A percentile compares a stretch with the other conserved stretches of the same genome.
Evolutionary conservation across 1,140 invertebrate species (phyloP).

Genomic region (Drosophila pallidifrons): DNA sequence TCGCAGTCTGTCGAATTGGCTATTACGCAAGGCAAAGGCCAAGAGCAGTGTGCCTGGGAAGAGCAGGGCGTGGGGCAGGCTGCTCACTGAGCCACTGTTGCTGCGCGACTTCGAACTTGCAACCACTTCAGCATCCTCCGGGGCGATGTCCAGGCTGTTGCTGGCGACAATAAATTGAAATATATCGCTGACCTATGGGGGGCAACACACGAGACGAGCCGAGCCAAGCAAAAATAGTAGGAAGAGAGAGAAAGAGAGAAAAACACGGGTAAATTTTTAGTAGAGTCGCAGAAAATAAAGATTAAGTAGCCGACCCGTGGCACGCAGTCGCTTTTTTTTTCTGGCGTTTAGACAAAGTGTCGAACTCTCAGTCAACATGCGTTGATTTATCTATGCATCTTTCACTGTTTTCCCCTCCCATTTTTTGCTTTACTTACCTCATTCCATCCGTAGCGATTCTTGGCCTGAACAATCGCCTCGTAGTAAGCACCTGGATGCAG

Average conservation of each 20-base stretch:
- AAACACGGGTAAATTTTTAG: slow-evolving; percentile 27
- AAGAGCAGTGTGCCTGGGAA: slow-evolving; percentile 53
- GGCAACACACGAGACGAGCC: background rate
- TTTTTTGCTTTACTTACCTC: slow-evolving; percentile 85
- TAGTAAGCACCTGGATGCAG: slow-evolving; percentile 88
- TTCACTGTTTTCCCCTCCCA: background rate
- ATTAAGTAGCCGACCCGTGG: slow-evolving; percentile 56
- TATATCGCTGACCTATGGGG: slow-evolving; percentile 87
- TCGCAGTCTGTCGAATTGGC: slow-evolving; percentile 62
- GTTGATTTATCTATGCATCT: slow-evolving; percentile 57
- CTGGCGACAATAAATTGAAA: slow-evolving; percentile 88
- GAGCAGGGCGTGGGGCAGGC: slow-evolving; percentile 55
- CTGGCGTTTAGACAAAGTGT: slow-evolving; percentile 43
- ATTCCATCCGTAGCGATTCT: slow-evolving; percentile 90
- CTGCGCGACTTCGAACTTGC: slow-evolving; percentile 84
- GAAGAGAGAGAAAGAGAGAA: background rate
- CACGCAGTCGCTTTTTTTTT: background rate
- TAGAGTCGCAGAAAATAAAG: slow-evolving; percentile 58
- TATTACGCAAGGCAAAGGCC: slow-evolving; percentile 62
- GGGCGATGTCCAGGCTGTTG: slow-evolving; percentile 73
- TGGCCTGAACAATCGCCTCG: slow-evolving; percentile 90
- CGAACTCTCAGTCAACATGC: slow-evolving; percentile 34
- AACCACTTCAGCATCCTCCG: slow-evolving; percentile 83
- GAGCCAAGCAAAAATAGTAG: background rate
- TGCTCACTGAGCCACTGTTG: slow-evolving; percentile 63